Conservation (phyloP, 1,140 invertebrate species). For the Stegodyphus dumicola region DNA sequence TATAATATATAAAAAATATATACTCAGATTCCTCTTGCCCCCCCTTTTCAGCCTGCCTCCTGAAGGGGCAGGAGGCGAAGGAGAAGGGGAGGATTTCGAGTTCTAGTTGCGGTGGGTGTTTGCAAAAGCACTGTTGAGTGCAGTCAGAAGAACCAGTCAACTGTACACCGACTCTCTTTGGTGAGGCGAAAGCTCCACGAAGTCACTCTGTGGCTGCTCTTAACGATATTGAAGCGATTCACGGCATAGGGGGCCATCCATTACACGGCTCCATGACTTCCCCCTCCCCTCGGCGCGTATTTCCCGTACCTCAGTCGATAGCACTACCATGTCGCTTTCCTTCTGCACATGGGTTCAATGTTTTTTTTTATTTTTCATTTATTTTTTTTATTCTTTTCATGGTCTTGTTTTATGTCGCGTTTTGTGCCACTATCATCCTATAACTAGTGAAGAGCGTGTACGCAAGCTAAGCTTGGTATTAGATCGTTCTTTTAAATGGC, state of each 20-base stretch:
- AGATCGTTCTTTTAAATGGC: too few species aligned
- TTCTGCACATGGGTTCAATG: slow-evolving; percentile 38
- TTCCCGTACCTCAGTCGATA: slow-evolving; percentile 8
- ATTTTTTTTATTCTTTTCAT: background rate
- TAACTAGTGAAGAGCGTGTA: too few species aligned
- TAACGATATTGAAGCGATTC: slow-evolving; percentile 62
- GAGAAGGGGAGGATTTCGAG: background rate
- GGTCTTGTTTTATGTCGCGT: too few species aligned
- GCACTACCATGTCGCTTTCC: slow-evolving; percentile 25
- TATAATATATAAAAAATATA: background rate
- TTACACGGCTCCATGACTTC: slow-evolving; percentile 48
- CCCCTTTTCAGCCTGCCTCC: background rate
- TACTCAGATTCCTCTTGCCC: background rate
- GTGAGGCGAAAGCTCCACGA: slow-evolving; percentile 40
- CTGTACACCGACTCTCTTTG: slow-evolving; percentile 22
- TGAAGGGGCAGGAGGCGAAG: slow-evolving; percentile 1
- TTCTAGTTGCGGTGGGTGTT: slow-evolving; percentile 21
- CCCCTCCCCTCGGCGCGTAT: background rate
- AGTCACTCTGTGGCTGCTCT: slow-evolving; percentile 54
- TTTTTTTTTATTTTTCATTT: slow-evolving; percentile 41
- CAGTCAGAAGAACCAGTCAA: slow-evolving; percentile 11
- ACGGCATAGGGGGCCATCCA: slow-evolving; percentile 53
- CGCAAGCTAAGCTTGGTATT: too few species aligned
- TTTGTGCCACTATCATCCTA: too few species aligned
- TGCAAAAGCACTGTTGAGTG: slow-evolving; percentile 59